A percentile compares a stretch with the other conserved stretches of the same genome.
Conservation (phyloP, 2,797 vertebrate genomes). For the Catharus ustulatus region DNA sequence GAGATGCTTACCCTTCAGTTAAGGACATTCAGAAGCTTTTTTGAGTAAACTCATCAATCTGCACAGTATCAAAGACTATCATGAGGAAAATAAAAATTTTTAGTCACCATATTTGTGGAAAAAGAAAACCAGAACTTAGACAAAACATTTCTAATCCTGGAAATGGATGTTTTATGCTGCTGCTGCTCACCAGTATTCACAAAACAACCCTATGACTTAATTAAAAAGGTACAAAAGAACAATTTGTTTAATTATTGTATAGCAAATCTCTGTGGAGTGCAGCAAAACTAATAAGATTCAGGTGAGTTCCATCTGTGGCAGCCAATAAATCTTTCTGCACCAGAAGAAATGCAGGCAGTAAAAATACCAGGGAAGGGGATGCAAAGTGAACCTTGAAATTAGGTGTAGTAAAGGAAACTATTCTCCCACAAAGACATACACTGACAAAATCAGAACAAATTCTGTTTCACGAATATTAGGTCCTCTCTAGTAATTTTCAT, state of each 20-base stretch:
- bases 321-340: neutral
- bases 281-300: conserved; percentile 13
- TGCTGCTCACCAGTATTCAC: neutral
- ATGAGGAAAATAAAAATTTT: neutral
- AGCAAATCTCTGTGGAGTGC: neutral
- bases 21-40: neutral
- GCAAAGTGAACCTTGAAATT: conserved; percentile 22
- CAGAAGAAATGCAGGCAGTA: neutral
- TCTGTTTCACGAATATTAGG: neutral
- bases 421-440: neutral
- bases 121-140: neutral
- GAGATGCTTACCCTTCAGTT: neutral
- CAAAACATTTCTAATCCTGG: neutral
- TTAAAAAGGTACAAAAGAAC: neutral
- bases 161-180: neutral
- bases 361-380: neutral
- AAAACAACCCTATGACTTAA: neutral
- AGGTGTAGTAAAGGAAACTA: neutral
- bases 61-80: neutral
- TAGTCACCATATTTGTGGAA: neutral
- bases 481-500: neutral
- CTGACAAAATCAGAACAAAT: neutral
- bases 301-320: neutral
- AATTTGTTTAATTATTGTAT: conserved; percentile 22
- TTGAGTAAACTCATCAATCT: neutral